Base-by-base conservation (phyloP, 2,888 invertebrate species). In the Bombylius discolor region DNA sequence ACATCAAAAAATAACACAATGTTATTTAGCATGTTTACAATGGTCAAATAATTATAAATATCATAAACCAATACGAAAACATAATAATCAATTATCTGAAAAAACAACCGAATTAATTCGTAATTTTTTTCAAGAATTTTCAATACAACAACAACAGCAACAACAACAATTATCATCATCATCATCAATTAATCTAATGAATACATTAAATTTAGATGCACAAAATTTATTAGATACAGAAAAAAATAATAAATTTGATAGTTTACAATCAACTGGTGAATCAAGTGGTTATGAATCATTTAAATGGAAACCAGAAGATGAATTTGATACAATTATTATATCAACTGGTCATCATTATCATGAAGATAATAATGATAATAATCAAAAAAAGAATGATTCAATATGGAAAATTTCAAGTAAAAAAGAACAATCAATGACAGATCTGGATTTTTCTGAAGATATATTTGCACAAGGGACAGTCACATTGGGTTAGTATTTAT, bases 11-110 rank as follows among this genome's bases (percentile, higher is more conserved):
- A 86, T 95, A 54, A 79, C 81, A 34, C 79, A 83, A 9, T 87
- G 90, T 66, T 80, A 83, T 47, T 73, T 80, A 39, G 89, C 90
- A 0, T 92, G 92, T 69, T 70, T 76, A 0, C 77, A 78, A 54
- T 96, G 95, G 95, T 82, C 82, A 6, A 85, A 85, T 60, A 80
- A 78, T 51, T 96, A 94, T 74, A 85, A 88, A 65, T 85, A 73
- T 58, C 71, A 73, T 58, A 72, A 72, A 55, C 68, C 69, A 67
- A 70, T 68, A 33, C 60, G 63, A 39, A 62, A 63, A 12, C 52
- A 62, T 12, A 68, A 65, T 48, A 54, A 53, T 31, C 69, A 70
- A 56, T 64, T 68, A 12, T 49, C 69, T 52, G 74, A 74, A 53
- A 61, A 62, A 51, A 57, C 64, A 42, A 60, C 62, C 51, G 64